phyloP scores from a whole-genome alignment of 2,888 invertebrate species.

The Tupiocoris notatus region DNA sequence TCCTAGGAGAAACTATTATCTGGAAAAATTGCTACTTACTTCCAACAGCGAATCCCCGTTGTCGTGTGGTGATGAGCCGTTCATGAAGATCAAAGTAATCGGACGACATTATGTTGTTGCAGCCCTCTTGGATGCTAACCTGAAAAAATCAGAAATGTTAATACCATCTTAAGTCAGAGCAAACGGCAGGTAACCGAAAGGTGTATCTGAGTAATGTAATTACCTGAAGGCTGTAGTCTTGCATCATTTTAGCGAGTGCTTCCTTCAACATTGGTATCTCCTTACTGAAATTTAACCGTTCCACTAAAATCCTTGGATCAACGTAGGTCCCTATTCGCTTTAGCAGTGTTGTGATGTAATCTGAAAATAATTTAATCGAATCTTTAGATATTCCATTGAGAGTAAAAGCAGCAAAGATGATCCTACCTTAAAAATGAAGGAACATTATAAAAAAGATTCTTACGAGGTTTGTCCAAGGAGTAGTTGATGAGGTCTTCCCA shows the following conservation, averaged over 20 bases:
- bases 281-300: slow-evolving; percentile 78
- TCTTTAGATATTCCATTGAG: too few species aligned
- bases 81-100: slow-evolving; percentile 88
- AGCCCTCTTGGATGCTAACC: slow-evolving; percentile 86
- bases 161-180: too few species aligned
- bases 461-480: slow-evolving; percentile 81
- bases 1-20: too few species aligned
- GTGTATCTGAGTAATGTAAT: too few species aligned
- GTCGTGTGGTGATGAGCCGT: slow-evolving; percentile 73
- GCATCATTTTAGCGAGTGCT: slow-evolving; percentile 90
- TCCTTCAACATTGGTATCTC: slow-evolving; percentile 86
- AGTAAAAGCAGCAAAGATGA: too few species aligned
- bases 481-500: slow-evolving; percentile 89
- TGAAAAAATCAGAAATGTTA: too few species aligned
- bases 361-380: slow-evolving; percentile 54
- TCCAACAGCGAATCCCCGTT: slow-evolving; percentile 70
- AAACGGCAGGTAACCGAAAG: too few species aligned
- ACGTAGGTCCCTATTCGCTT: slow-evolving; percentile 80
- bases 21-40: slow-evolving; percentile 56
- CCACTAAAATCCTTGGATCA: slow-evolving; percentile 82
- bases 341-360: slow-evolving; percentile 67
- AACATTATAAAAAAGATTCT: too few species aligned
- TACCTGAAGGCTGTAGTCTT: slow-evolving; percentile 89
- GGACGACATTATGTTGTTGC: slow-evolving; percentile 82
- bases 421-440: not conserved